Base-by-base conservation (phyloP, 2,888 invertebrate species). In the Hirtodrosophila duncani region DNA sequence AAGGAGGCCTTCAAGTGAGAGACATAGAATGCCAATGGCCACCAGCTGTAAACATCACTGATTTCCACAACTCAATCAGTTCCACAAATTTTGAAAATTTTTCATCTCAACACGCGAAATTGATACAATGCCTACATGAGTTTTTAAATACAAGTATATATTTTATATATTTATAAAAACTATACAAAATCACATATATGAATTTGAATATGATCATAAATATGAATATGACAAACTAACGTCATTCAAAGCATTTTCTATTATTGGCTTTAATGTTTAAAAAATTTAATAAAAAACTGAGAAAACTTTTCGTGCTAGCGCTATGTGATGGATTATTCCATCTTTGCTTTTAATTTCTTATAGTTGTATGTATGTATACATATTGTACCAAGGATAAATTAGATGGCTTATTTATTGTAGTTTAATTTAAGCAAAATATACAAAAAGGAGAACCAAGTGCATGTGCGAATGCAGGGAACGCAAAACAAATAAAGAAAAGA, bases 381-480 rank as follows among this genome's bases (percentile, higher is more conserved):
- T n/a, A n/a, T n/a, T 45, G 58, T 71, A 67, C 67, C 50, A 60
- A 53, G 42, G 23, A 61, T 37, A 55, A 68, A 80, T 72, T 57
- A 42, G 78, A 65, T 78, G 74, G 81, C 75, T 78, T 78, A 71
- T 75, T n/a, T 81, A 75, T 81, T 64, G 69, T 81, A 81, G 80
- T 75, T 78, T 75, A 79, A 65, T 75, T 82, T 82, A 80, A 81
- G 82, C 72, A 68, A 65, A 74, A 70, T 66, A 64, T 75, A 74
- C 65, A 80, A 58, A 30, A 21, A 7, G 9, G 11, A 29, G 27
- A 27, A 26, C 10, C 3, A 7, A 3, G 37, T 30, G 43, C 45
- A 59, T 39, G 50, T 46, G 37, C 18, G 50, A 34, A 45, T 16
- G 30, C 9, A 4, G 39, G 60, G 46, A 43, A 53, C 56, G 58